Base-by-base conservation (phyloP, 2,888 invertebrate species). In the Crocallis elinguaria region DNA sequence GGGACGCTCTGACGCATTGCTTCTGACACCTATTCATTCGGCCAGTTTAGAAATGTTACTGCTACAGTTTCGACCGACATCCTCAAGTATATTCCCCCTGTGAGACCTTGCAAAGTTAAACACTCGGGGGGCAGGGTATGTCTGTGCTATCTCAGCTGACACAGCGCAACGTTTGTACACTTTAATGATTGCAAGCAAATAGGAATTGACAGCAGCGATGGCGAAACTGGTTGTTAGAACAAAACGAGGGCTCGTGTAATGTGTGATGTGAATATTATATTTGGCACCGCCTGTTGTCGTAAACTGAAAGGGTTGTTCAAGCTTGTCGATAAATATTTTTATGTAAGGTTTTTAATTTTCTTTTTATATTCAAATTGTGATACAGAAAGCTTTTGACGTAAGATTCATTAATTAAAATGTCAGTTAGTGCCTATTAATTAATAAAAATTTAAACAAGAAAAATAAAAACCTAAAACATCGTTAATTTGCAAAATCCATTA, bases 261-360 rank as follows among this genome's bases (percentile, higher is more conserved):
- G 67, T 88, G 88, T 89, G 89, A 86, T 75, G 76, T 82, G 88
- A 89, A 90, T 89, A 86, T 82, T 79, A 75, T 72, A 84, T 82
- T 64, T 60, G 63, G 63, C 66, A 60, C 62, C 67, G 69, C 64
- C 65, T 62, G 66, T 65, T 66, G 65, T 60, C 64, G 61, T 68
- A 60, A 69, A 57, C 56, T 71, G 58, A 68, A 66, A 70, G 73
- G 78, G 66, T 75, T 77, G 62, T 57, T 42, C 49, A 53, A 59
- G 57, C 58, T 58, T 64, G 62, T 57, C 53, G 53, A 55, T 60
- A 54, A 61, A 64, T 62, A 57, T 62, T 61, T 53, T 57, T 45
- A 39, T 41, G 46, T 38, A 25, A 27, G 12, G 43, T 57, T 55
- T 35, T 46, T 21, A 16, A 8, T 16, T 36, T 21, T 29, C 11